Base-by-base conservation (phyloP, 2,797 vertebrate species). In the Buphagus erythrorhynchus region DNA sequence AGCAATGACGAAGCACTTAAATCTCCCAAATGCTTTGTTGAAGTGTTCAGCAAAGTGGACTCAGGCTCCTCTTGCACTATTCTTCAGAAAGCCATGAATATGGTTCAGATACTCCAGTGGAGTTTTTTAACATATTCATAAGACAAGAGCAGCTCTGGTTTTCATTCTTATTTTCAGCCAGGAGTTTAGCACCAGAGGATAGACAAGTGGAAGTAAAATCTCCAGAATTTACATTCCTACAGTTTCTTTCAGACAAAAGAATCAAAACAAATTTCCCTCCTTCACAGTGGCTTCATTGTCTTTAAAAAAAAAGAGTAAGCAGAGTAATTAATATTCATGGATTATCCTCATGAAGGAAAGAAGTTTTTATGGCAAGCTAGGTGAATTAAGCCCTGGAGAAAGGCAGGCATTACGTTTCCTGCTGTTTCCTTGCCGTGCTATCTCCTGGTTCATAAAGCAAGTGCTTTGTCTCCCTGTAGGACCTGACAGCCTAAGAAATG, bases 371-470 rank as follows among this genome's bases (percentile, higher is more conserved):
- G 4, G 33, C 43, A 88, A 83, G 11, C 5, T 21, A 51, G 46
- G 42, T 79, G 55, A 69, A 76, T 36, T 76, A 87, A 72, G 45
- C 40, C 65, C 45, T n/a, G 57, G 52, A 80, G 55, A 55, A 88
- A 59, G 31, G 20, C 57, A 86, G 16, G 33, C 16, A 35, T 68
- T 66, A 11, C 0, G 0, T 2, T 10, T 3, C 43, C 40, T 78
- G 67, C 71, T 87, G 8, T 35, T 58, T 67, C 18, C 45, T 61
- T 78, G 13, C 46, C 12, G 82, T 46, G 15, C 59, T 25, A 3
- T 67, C 33, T 88, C 46, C 29, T 84, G 62, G 72, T 24, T 33
- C 16, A 19, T 72, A 57, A 71, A 61, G 11, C 48, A 85, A 65
- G 11, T 36, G 16, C 43, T 91, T 75, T 58, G 75, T 68, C 28